Conservation (phyloP, 2,113 vertebrate species). For the Felis catus region F.catus_Fca126_mat1.0 CM031416.1:66223001-66223500, state of each 20-base stretch:
- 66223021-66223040: neutral
- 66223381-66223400: too few species aligned
- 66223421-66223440: too few species aligned
- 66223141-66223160: neutral
- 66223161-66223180: neutral
- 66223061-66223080: neutral
- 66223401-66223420: too few species aligned
- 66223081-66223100: neutral
- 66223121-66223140: constrained; percentile 27
- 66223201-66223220: neutral
- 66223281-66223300: neutral
- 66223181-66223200: neutral
- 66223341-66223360: too few species aligned
- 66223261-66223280: neutral
- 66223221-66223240: neutral
- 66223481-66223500: neutral
- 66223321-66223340: neutral
- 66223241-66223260: neutral
- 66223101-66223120: neutral
- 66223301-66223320: neutral
- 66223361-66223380: too few species aligned
- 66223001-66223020: constrained; percentile 19
- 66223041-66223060: constrained; percentile 15
- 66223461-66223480: too few species aligned
- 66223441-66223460: too few species aligned